phyloP scores from a whole-genome alignment of 1,140 invertebrate species.

The Matsumurasca onukii region DNA sequence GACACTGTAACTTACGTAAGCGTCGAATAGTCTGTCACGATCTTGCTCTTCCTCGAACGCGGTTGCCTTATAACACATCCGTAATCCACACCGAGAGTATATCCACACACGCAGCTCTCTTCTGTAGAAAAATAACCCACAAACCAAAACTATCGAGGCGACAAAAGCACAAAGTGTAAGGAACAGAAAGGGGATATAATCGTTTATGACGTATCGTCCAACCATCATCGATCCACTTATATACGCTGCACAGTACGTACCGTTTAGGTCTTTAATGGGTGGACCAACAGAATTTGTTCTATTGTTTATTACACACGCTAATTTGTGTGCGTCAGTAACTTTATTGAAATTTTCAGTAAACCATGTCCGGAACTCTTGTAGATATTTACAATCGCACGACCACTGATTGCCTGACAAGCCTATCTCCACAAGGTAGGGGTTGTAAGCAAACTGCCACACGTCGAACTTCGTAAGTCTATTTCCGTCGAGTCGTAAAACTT shows the following conservation, averaged over 20 bases:
- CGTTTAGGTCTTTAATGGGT: conserved; percentile 65
- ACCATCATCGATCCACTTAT: conserved; percentile 54
- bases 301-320: conserved; percentile 44
- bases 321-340: conserved; percentile 47
- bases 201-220: conserved; percentile 73
- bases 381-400: conserved; percentile 85
- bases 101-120: conserved; percentile 83
- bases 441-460: conserved; percentile 69
- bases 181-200: conserved; percentile 73
- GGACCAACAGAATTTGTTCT: conserved; percentile 54
- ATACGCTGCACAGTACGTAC: conserved; percentile 61
- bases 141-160: conserved; percentile 67
- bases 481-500: conserved; percentile 81
- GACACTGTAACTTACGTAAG: conserved; percentile 87
- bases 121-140: conserved; percentile 76
- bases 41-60: conserved; percentile 73
- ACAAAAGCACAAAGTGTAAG: conserved; percentile 73
- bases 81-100: conserved; percentile 79
- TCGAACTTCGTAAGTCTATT: conserved; percentile 80
- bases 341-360: conserved; percentile 69
- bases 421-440: conserved; percentile 77
- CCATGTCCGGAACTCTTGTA: conserved; percentile 76
- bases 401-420: conserved; percentile 82
- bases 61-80: conserved; percentile 79
- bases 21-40: conserved; percentile 84